phyloP scores from a whole-genome alignment of 30 jellyfish, hydroid and myxozoan genomes.

The Pseudorhiza aurosa region DNA sequence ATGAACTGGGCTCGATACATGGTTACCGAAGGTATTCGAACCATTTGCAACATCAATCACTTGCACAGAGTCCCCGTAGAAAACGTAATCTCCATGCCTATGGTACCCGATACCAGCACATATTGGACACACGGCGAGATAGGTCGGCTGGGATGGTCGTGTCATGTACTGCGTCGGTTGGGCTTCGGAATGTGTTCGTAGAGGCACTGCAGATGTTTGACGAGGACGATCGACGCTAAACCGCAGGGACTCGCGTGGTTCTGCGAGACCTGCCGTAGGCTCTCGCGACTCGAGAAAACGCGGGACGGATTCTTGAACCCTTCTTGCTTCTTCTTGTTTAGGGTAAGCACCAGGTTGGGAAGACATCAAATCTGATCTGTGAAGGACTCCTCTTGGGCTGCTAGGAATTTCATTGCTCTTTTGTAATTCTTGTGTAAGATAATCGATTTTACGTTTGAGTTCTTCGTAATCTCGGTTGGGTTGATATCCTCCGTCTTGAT shows the following conservation, averaged over 20 bases:
- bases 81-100: conserved; percentile 59
- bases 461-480: conserved; percentile 57
- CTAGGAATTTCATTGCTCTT: neutral
- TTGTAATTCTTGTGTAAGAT: conserved; percentile 37
- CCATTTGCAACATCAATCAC: conserved; percentile 9
- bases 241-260: neutral
- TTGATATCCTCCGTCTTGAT: neutral
- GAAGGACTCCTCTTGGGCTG: neutral
- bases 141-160: neutral
- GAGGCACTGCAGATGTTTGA: neutral
- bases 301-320: neutral
- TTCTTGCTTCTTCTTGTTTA: neutral
- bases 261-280: neutral
- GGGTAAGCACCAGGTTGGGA: neutral
- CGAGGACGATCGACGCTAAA: neutral
- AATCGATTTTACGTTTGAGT: conserved; percentile 39
- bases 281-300: neutral
- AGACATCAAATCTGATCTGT: neutral
- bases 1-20: conserved; percentile 25
- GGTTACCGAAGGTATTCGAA: too few species aligned
- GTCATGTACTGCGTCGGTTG: neutral
- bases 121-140: conserved; percentile 61
- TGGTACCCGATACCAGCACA: conserved; percentile 79
- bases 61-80: conserved; percentile 60
- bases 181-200: neutral